A percentile compares a stretch with the other conserved stretches of the same genome.
These are phyloP conservation scores for Parambassis ranga DNA, from an alignment of 2,797 vertebrate species.

Conservation along the genomic window DNA sequence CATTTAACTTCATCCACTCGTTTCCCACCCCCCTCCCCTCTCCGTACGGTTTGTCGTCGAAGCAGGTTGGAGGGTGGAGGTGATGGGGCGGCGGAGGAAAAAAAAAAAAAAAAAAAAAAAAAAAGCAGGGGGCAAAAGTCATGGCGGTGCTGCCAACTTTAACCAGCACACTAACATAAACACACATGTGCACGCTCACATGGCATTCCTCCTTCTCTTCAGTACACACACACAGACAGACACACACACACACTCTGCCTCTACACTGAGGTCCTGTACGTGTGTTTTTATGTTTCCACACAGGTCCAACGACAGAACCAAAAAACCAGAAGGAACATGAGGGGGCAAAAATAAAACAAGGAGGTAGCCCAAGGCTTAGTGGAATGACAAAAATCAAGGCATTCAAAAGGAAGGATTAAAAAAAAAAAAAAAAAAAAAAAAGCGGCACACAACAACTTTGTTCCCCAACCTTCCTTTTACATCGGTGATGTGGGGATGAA, in stretches of 20 bases:
- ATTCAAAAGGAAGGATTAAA: conserved; percentile 59
- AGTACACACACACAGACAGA: background rate
- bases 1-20: conserved; percentile 78
- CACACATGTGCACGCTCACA: conserved; percentile 29
- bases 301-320: conserved; percentile 64
- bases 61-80: conserved; percentile 16
- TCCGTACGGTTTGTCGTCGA: no score
- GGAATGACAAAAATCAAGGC: conserved; percentile 80
- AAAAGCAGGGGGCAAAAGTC: conserved; percentile 59
- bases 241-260: conserved; percentile 47
- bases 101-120: background rate
- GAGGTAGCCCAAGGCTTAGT: conserved; percentile 93
- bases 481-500: conserved; percentile 60
- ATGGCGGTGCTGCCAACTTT: conserved; percentile 64
- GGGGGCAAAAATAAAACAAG: conserved; percentile 49
- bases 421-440: conserved; percentile 17
- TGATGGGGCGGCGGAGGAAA: background rate
- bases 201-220: conserved; percentile 37
- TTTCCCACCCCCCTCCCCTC: conserved; percentile 47
- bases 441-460: conserved; percentile 58
- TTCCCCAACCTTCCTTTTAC: conserved; percentile 64
- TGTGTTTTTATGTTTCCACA: conserved; percentile 63
- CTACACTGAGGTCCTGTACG: conserved; percentile 70
- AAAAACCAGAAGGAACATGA: conserved; percentile 59
- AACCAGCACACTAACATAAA: conserved; percentile 35